Conservation (phyloP, 2,888 invertebrate species). For the Caenorhabditis virilis region DNA sequence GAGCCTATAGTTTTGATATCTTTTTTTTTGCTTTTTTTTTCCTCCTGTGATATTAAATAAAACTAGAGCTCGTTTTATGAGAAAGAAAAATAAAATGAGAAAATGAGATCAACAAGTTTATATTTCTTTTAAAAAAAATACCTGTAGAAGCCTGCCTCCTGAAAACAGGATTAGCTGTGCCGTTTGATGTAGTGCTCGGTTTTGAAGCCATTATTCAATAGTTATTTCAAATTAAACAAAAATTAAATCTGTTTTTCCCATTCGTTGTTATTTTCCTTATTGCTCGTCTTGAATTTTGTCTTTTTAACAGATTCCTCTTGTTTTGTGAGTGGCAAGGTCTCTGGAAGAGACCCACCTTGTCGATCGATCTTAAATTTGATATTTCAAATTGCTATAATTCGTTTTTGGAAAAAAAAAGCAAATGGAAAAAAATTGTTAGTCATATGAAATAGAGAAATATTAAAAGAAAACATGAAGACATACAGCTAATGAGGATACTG, state of each 20-base stretch:
- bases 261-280: not conserved
- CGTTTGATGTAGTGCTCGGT: constrained; percentile 21
- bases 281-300: no score
- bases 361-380: no score
- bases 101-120: not conserved
- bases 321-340: no score
- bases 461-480: no score
- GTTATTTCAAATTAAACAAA: not conserved
- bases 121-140: not conserved
- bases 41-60: not conserved
- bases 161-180: constrained; percentile 30
- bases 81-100: not conserved
- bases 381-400: no score
- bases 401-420: no score
- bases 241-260: constrained; percentile 1
- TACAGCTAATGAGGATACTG: no score
- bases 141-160: constrained; percentile 38
- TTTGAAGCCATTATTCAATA: not conserved
- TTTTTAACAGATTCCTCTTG: no score
- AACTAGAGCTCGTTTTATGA: not conserved
- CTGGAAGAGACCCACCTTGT: no score
- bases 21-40: constrained; percentile 20
- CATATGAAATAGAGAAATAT: no score
- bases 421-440: no score
- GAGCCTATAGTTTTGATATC: not conserved